Base-by-base conservation (phyloP, 1,140 invertebrate genomes). In the Lordiphosa collinella region DNA sequence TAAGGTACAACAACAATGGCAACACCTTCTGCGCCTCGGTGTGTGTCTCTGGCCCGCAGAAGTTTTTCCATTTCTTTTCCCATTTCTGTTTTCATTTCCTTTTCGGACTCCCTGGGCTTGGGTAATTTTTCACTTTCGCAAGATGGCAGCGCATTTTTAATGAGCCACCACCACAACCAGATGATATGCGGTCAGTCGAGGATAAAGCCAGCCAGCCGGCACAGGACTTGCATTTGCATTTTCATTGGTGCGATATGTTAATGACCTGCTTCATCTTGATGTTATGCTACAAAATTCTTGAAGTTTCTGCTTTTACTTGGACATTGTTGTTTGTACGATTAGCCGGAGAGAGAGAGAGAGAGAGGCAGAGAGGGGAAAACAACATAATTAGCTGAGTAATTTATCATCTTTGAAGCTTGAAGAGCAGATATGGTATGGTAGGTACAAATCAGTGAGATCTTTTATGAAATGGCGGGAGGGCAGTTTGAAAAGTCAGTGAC, bases 41-140 rank as follows among this genome's bases (percentile, higher is more conserved):
- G n/a, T n/a, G n/a, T n/a, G n/a, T n/a, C n/a, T n/a, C n/a, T n/a
- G 67, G 43, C 54, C 64, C 53, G 53, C 56, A 54, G 40, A 76
- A 52, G 49, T 68, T 82, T 69, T 66, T 52, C 40, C 67, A 60
- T 44, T 52, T 75, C 71, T 35, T 75, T 75, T 35, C 55, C 36
- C 7, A 2, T 12, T 4, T 43, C 25, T 10, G 7, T 29, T 54
- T 11, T 49, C 14, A 36, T 37, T 43, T 60, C 1, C 11, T 43
- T 36, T 37, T 34, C 3, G 14, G 18, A 7, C 11, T 9, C 40
- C 47, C 51, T 73, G 60, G 59, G 47, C 67, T 58, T 8, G 58
- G 70, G 68, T 75, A 84, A 84, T 84, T 84, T 84, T 84, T 84
- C 78, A 84, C 78, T 84, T 84, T 84, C 78, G 72, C 78, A 78